phyloP scores from a whole-genome alignment of 2,113 vertebrate species.

The Alexandromys fortis region DNA sequence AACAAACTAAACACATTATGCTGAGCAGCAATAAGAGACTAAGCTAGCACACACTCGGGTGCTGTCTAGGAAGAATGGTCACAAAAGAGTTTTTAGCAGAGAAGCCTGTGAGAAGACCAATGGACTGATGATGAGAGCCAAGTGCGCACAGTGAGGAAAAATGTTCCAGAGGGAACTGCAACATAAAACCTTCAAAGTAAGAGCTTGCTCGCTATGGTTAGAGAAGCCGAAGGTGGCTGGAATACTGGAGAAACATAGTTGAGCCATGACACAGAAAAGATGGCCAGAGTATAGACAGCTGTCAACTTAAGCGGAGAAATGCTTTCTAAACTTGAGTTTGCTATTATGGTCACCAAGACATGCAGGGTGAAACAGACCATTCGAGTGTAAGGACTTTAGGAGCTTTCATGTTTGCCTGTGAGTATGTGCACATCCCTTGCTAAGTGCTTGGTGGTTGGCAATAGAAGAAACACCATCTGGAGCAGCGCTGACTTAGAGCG shows the following conservation, averaged over 20 bases:
- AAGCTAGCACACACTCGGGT: not conserved
- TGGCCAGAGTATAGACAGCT: not conserved
- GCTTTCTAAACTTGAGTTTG: not conserved
- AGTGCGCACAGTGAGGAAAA: not conserved
- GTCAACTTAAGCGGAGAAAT: not conserved
- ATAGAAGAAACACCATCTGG: slow-evolving; percentile 9
- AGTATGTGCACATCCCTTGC: not conserved
- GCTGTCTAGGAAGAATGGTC: not conserved
- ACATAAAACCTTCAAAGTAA: not conserved
- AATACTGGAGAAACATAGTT: not conserved
- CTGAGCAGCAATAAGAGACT: not conserved
- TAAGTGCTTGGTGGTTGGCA: not conserved
- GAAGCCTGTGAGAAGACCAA: not conserved
- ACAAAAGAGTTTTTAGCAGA: not conserved
- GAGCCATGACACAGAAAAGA: not conserved
- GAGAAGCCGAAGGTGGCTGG: not conserved
- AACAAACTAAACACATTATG: not conserved
- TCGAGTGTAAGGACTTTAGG: not conserved
- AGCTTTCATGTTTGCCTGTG: too few species aligned
- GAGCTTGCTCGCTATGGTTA: not conserved
- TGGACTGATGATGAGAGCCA: not conserved
- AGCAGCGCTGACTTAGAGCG: not conserved
- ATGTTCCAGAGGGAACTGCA: not conserved
- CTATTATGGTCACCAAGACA: not conserved
- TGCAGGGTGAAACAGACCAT: not conserved